phyloP scores from a whole-genome alignment of 2,113 vertebrate species.

The Scomber scombrus region DNA sequence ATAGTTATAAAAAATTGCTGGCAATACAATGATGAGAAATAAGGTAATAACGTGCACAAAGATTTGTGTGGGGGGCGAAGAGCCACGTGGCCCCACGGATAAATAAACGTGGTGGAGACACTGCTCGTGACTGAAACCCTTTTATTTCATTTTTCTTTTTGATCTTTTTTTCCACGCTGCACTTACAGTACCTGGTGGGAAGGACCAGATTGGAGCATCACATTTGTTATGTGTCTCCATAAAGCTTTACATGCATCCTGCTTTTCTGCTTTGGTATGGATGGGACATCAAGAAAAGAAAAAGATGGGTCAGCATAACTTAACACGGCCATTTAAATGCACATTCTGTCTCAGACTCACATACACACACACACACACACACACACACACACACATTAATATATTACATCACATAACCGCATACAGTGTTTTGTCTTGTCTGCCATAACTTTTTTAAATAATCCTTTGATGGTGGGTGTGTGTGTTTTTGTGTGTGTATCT shows the following conservation, averaged over 20 bases:
- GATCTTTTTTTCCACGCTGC: neutral
- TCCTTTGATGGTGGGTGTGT: slow-evolving; percentile 58
- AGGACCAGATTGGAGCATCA: slow-evolving; percentile 37
- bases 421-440: slow-evolving; percentile 61
- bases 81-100: neutral
- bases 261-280: slow-evolving; percentile 60
- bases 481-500: slow-evolving; percentile 8
- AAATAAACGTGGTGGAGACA: slow-evolving; percentile 11
- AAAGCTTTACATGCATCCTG: slow-evolving; percentile 49
- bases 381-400: slow-evolving; percentile 44
- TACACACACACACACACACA: slow-evolving; percentile 38
- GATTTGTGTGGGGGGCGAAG: neutral
- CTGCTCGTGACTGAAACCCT: slow-evolving; percentile 9
- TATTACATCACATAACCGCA: slow-evolving; percentile 47
- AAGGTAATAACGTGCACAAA: slow-evolving; percentile 12
- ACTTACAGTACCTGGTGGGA: slow-evolving; percentile 11
- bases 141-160: neutral
- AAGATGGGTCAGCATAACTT: slow-evolving; percentile 76
- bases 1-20: neutral
- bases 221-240: slow-evolving; percentile 48
- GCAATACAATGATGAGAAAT: slow-evolving; percentile 7
- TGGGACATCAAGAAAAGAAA: slow-evolving; percentile 57
- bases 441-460: slow-evolving; percentile 69
- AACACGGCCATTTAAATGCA: slow-evolving; percentile 76
- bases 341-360: slow-evolving; percentile 48